Percentiles rank a stretch among this genome's conserved stretches.
Evolutionary conservation across 2,113 vertebrate genomes (phyloP).

Genomic region (Lethenteron reissneri): DNA sequence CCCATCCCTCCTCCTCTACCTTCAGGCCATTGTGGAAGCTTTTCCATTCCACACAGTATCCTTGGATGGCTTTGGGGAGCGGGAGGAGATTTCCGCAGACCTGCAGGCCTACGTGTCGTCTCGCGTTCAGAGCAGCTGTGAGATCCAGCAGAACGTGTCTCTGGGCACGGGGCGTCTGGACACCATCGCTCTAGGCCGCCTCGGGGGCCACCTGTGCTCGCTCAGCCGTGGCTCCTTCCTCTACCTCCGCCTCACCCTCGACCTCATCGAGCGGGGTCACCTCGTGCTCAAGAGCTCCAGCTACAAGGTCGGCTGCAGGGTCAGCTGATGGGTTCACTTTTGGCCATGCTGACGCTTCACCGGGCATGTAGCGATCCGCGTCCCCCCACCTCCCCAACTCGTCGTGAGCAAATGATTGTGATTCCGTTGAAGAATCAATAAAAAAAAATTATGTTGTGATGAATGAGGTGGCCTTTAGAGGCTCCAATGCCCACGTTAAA

Average conservation of each 20-base stretch:
- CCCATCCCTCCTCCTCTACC: background rate
- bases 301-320: slow-evolving; percentile 34
- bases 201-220: slow-evolving; percentile 70
- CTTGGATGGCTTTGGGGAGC: slow-evolving; percentile 54
- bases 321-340: too few species aligned
- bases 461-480: too few species aligned
- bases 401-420: too few species aligned
- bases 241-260: slow-evolving; percentile 81
- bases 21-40: slow-evolving; percentile 47
- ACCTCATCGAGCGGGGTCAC: slow-evolving; percentile 80
- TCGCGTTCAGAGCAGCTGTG: slow-evolving; percentile 52
- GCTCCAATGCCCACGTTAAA: too few species aligned
- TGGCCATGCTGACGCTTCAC: too few species aligned
- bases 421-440: too few species aligned
- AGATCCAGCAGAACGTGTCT: slow-evolving; percentile 78
- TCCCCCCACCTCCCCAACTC: too few species aligned
- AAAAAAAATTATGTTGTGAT: too few species aligned
- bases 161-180: slow-evolving; percentile 70
- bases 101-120: slow-evolving; percentile 75
- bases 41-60: slow-evolving; percentile 54
- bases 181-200: slow-evolving; percentile 44
- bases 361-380: too few species aligned
- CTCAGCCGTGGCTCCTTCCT: slow-evolving; percentile 85
- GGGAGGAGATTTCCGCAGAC: slow-evolving; percentile 57
- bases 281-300: slow-evolving; percentile 88